These are phyloP conservation scores for Xyliphius kryptos DNA, from an alignment of 2,113 vertebrate species.

Conservation along the genomic window DNA sequence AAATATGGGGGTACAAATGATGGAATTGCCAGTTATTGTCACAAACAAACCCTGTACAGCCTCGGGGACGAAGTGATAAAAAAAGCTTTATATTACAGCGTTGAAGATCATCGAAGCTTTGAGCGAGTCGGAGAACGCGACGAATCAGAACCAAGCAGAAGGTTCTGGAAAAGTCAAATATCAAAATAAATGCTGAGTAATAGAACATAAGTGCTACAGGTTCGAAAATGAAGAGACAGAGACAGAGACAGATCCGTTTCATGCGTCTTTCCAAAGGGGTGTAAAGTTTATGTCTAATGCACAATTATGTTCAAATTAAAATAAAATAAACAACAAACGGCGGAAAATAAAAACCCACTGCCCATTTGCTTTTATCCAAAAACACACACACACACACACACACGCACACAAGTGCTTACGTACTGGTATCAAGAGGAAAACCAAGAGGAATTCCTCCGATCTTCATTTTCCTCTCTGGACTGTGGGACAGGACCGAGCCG, in stretches of 20 bases:
- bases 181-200: constrained; percentile 66
- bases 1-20: constrained; percentile 68
- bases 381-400: no score
- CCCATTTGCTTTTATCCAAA: constrained; percentile 60
- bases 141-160: constrained; percentile 66
- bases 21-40: constrained; percentile 94
- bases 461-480: constrained; percentile 42
- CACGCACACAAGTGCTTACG: no score
- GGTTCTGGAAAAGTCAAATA: constrained; percentile 66
- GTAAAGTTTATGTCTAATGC: constrained; percentile 66
- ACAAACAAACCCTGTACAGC: constrained; percentile 99
- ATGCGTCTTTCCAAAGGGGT: constrained; percentile 85
- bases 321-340: no score
- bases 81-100: constrained; percentile 99
- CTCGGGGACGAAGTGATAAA: constrained; percentile 87
- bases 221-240: no score
- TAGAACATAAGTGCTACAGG: constrained; percentile 61
- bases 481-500: constrained; percentile 39
- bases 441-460: constrained; percentile 41
- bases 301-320: constrained; percentile 53
- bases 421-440: constrained; percentile 47
- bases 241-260: constrained; percentile 61
- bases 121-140: constrained; percentile 72
- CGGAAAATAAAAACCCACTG: constrained; percentile 48
- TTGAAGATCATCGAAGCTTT: constrained; percentile 69